Evolutionary conservation across 2,797 vertebrate genomes (phyloP).

Genomic region (Scleropages formosus): DNA sequence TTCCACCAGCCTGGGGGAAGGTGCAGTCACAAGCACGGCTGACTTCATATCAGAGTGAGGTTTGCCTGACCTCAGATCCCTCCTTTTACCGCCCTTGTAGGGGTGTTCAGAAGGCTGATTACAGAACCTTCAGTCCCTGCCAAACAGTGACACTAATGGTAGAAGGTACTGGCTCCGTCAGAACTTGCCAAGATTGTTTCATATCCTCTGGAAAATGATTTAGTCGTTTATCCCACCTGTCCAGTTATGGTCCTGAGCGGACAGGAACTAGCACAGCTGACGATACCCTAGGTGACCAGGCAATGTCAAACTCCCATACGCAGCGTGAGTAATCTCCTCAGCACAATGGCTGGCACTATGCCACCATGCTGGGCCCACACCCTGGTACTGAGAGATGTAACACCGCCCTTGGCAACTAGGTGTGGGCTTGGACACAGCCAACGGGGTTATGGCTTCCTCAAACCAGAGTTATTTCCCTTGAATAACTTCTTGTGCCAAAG

Average conservation of each 20-base stretch:
- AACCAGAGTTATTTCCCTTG: background rate
- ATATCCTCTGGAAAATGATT: too few species aligned
- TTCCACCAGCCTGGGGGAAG: too few species aligned
- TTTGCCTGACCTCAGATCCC: too few species aligned
- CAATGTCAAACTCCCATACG: constrained; percentile 50
- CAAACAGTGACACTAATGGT: too few species aligned
- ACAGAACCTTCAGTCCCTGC: too few species aligned
- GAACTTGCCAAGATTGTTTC: too few species aligned
- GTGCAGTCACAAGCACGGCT: too few species aligned
- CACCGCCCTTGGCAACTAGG: constrained; percentile 40
- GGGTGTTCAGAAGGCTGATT: too few species aligned
- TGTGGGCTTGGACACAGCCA: constrained; percentile 53
- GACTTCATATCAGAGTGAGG: too few species aligned
- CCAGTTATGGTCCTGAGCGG: background rate
- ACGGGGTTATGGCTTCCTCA: constrained; percentile 58
- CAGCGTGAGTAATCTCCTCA: constrained; percentile 47
- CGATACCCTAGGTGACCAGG: constrained; percentile 45
- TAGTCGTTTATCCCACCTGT: too few species aligned
- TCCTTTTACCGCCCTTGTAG: too few species aligned
- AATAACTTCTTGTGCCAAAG: background rate
- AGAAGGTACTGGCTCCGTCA: too few species aligned
- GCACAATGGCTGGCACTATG: constrained; percentile 49
- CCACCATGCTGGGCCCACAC: constrained; percentile 48
- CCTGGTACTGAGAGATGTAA: constrained; percentile 59
- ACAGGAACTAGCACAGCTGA: background rate